Conservation (phyloP, 30 jellyfish, hydroid and myxozoan species). For the Aurelia aurita complex sp. Pacific region DNA sequence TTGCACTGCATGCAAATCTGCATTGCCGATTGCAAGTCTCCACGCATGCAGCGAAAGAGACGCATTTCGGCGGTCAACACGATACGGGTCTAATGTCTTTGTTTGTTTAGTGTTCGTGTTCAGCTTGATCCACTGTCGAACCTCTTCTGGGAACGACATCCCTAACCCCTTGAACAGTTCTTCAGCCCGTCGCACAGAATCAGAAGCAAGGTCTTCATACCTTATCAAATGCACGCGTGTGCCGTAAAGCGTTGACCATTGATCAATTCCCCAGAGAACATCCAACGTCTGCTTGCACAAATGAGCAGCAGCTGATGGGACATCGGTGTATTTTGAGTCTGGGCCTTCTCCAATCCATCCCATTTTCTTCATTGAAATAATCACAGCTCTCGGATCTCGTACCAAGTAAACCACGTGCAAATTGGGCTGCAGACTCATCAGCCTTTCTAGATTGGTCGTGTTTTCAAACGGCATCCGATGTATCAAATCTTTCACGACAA, state of each 20-base stretch:
- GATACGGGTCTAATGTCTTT: conserved; percentile 52
- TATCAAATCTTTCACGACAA: conserved; percentile 84
- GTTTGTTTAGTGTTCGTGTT: conserved; percentile 76
- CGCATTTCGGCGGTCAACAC: conserved; percentile 81
- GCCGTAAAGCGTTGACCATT: conserved; percentile 42
- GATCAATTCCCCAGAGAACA: conserved; percentile 60
- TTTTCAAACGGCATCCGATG: conserved; percentile 74
- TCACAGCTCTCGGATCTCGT: conserved; percentile 98
- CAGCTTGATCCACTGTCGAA: conserved; percentile 71
- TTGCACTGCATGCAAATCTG: conserved; percentile 60
- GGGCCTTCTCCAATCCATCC: conserved; percentile 89
- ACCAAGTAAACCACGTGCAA: conserved; percentile 71
- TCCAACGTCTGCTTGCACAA: conserved; percentile 76
- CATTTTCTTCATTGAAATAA: conserved; percentile 81
- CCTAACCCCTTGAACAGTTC: conserved; percentile 57
- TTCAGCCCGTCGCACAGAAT: conserved; percentile 56
- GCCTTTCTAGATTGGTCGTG: conserved; percentile 42
- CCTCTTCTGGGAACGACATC: conserved; percentile 52
- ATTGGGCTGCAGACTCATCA: conserved; percentile 40
- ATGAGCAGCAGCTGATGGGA: conserved; percentile 69
- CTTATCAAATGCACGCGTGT: conserved; percentile 67
- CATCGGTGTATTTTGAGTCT: conserved; percentile 58
- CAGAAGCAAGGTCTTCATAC: conserved; percentile 88
- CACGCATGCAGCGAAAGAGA: conserved; percentile 82
- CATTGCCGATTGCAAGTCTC: conserved; percentile 64